Conservation (phyloP, 2,113 vertebrate genomes). For the Petroica traversi region DNA sequence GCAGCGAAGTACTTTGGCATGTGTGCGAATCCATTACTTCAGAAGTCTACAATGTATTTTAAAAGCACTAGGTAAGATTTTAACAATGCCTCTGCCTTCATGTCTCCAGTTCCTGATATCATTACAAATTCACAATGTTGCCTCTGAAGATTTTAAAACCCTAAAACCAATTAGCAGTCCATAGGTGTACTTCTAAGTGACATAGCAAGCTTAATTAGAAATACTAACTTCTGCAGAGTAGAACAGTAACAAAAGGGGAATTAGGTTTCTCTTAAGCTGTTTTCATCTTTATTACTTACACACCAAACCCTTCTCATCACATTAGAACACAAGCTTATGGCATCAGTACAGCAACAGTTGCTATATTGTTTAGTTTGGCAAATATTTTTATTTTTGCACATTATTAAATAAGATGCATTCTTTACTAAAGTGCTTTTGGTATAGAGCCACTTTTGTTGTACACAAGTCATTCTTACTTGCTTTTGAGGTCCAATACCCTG, state of each 20-base stretch:
- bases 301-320: not conserved
- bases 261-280: not conserved
- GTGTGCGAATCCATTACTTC: slow-evolving; percentile 1
- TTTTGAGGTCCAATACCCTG: not conserved
- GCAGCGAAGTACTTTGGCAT: not conserved
- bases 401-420: not conserved
- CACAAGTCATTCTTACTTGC: not conserved
- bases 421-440: not conserved
- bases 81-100: not conserved
- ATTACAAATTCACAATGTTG: not conserved
- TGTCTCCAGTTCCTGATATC: not conserved
- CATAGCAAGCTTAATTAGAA: not conserved
- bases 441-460: not conserved
- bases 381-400: not conserved
- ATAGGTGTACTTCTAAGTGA: not conserved
- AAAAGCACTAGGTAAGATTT: not conserved
- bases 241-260: not conserved
- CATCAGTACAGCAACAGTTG: not conserved
- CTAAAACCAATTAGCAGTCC: not conserved
- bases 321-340: not conserved
- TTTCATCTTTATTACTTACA: not conserved
- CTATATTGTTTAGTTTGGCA: not conserved
- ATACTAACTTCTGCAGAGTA: not conserved
- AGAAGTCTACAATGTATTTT: not conserved
- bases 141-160: not conserved